phyloP scores from a whole-genome alignment of 2,888 invertebrate species.

The Escarpia spicata region DNA sequence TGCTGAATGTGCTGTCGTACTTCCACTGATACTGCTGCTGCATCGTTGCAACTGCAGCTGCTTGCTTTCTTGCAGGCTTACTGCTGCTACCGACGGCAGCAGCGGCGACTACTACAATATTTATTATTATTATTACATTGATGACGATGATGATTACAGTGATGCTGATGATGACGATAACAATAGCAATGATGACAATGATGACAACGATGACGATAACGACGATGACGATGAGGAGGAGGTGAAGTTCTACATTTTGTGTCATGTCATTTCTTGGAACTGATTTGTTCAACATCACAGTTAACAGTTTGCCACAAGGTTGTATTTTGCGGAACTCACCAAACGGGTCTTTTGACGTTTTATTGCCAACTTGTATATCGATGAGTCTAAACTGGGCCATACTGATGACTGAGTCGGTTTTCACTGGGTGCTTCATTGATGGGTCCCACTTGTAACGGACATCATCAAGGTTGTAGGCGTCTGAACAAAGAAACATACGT shows the following conservation, averaged over 20 bases:
- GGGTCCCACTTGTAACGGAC: slow-evolving; percentile 39
- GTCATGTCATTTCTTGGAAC: too few relatives aligned
- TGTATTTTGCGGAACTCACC: neutral
- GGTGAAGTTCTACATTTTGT: too few relatives aligned
- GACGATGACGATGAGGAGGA: neutral
- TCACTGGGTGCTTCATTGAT: slow-evolving; percentile 34
- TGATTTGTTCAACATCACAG: too few relatives aligned
- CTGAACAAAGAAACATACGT: slow-evolving; percentile 28
- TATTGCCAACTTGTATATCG: slow-evolving; percentile 18
- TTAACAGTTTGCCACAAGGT: too few relatives aligned
- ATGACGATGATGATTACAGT: neutral
- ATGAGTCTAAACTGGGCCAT: slow-evolving; percentile 44
- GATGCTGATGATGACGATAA: slow-evolving; percentile 23
- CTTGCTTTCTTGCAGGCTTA: too few relatives aligned
- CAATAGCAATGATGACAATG: too few relatives aligned
- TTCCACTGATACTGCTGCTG: too few relatives aligned
- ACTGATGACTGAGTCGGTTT: slow-evolving; percentile 40
- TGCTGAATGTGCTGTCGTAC: too few relatives aligned
- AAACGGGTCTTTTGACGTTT: neutral
- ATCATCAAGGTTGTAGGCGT: slow-evolving; percentile 40
- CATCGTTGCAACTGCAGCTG: too few relatives aligned
- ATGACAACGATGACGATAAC: neutral
- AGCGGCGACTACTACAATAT: neutral
- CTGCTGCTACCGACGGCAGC: too few relatives aligned
- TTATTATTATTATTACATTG: neutral